Percentiles rank a stretch among this genome's conserved stretches.
phyloP scores from a whole-genome alignment of 2,113 vertebrate species.

The Oxyruncus cristatus region DNA sequence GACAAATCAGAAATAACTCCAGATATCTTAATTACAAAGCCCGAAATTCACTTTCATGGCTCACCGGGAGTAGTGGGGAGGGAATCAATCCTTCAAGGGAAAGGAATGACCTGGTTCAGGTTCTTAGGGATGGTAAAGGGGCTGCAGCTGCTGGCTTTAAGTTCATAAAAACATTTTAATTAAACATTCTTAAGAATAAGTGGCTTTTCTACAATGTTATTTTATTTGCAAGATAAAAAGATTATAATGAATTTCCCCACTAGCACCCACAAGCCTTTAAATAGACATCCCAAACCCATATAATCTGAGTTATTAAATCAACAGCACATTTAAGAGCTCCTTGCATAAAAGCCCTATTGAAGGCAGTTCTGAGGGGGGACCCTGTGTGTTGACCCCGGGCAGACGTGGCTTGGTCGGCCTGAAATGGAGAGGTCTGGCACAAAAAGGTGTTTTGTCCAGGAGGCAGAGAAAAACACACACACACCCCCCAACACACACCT shows the following conservation, averaged over 20 bases:
- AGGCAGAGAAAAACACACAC: not conserved
- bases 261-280: not conserved
- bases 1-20: constrained; percentile 29
- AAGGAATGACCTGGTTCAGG: not conserved
- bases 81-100: not conserved
- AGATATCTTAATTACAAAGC: constrained; percentile 25
- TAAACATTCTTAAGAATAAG: not conserved
- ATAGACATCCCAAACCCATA: not conserved
- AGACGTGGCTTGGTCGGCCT: not conserved
- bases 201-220: not conserved
- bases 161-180: not conserved
- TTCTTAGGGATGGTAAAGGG: not conserved
- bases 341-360: not conserved
- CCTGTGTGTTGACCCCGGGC: not conserved
- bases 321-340: not conserved
- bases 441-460: not conserved
- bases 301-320: not conserved
- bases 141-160: not conserved
- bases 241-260: not conserved
- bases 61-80: not conserved
- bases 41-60: not conserved
- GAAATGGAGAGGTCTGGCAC: not conserved
- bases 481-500: not conserved
- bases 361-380: not conserved
- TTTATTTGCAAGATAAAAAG: not conserved